Base-by-base conservation (phyloP, 2,113 vertebrate species). In the Coptodon rendalli region DNA sequence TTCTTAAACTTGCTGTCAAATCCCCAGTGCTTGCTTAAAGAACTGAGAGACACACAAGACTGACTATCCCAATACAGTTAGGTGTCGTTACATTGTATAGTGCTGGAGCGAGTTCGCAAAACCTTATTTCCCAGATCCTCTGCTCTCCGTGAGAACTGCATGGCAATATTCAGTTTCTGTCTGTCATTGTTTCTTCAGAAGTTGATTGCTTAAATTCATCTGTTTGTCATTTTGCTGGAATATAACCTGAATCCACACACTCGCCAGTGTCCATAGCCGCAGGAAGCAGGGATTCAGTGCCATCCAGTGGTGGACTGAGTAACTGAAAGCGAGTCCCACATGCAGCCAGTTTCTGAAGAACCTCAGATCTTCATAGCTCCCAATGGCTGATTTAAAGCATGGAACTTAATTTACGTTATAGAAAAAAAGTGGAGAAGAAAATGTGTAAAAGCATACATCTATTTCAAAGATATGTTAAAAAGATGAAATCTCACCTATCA, bases 201-300 rank as follows among this genome's bases (percentile, higher is more conserved):
- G 57, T 80, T 66, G 73, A n/a, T 24, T 59, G 29, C 36, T 56
- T 66, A 34, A 48, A 50, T 38, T 38, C 7, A 76, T 43, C 56
- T 78, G 17, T 82, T 48, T 86, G 76, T 34, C 19, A 59, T 80
- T 83, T 83, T 56, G 63, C 43, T 84, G 34, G 54, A 92, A 61
- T 22, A 81, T 82, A 91, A 88, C 19, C 31, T 82, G 63, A 40
- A 57, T 59, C 76, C 34, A 45, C 17, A 52, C 48, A 80, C 80
- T 82, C 19, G 82, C 29, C 45, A 29, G 9, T 13, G 68, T 81
- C 85, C 87, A 88, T 91, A 93, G 92, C 93, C 84, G 85, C 29
- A 89, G 95, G 93, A 95, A 94, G 93, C 38, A 84, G 80, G 80
- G 38, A 73, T 24, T 76, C 79, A 87, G 90, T 88, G 19, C 90